Evolutionary conservation across 2,113 vertebrate species (phyloP).

Genomic region (Macroglossus sobrinus): DNA sequence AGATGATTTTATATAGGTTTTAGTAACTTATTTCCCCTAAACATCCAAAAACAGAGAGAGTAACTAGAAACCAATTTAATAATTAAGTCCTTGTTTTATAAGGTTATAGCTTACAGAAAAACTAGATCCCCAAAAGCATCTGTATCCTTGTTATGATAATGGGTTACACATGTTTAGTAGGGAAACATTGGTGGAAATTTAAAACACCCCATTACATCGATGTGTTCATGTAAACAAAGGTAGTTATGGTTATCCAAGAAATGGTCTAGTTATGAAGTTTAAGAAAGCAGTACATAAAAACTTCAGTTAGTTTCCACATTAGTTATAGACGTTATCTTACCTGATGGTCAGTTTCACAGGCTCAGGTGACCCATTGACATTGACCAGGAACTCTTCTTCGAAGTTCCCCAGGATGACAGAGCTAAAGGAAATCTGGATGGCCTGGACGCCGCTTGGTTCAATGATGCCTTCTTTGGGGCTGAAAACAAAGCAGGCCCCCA

Average conservation of each 20-base stretch:
- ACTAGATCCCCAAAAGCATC: background rate
- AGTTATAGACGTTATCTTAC: conserved; percentile 74
- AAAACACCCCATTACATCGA: background rate
- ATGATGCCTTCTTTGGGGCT: conserved; percentile 85
- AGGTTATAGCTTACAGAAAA: background rate
- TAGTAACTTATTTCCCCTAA: conserved; percentile 10
- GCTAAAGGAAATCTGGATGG: conserved; percentile 84
- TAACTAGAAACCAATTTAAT: background rate
- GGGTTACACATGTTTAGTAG: background rate
- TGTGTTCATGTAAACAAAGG: background rate
- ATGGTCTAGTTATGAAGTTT: background rate
- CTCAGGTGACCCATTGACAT: conserved; percentile 79
- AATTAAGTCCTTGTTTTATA: conserved; percentile 2
- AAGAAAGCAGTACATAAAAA: background rate
- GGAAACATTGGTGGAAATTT: background rate
- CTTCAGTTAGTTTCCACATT: background rate
- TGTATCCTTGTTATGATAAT: background rate
- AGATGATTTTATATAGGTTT: background rate
- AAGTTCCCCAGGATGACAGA: conserved; percentile 84
- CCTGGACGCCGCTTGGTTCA: conserved; percentile 77
- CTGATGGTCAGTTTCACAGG: conserved; percentile 84
- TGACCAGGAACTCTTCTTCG: conserved; percentile 85
- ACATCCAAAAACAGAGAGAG: background rate
- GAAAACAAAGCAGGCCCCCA: conserved; percentile 87
- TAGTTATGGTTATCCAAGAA: background rate